Percentiles rank a stretch among this genome's conserved stretches.
Conservation (phyloP, 2,888 invertebrate genomes). For the Thecocarcelia acutangulata region DNA sequence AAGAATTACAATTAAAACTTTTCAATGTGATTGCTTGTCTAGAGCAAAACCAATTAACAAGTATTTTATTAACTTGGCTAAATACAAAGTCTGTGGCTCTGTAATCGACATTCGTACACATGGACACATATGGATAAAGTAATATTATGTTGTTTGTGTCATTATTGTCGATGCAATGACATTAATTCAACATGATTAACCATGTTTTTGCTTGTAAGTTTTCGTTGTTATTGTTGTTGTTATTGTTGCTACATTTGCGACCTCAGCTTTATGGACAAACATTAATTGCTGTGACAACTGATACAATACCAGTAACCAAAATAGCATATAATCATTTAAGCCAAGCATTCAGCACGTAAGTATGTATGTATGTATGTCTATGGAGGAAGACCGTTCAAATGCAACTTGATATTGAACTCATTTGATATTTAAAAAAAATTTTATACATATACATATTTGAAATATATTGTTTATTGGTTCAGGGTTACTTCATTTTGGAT, state of each 20-base stretch:
- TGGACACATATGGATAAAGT: slow-evolving; percentile 1
- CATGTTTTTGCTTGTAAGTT: slow-evolving; percentile 26
- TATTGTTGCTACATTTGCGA: slow-evolving; percentile 16
- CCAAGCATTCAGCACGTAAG: background rate
- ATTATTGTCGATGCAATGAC: slow-evolving; percentile 45
- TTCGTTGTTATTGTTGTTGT: background rate
- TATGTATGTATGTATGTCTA: background rate
- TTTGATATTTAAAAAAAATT: too few species aligned
- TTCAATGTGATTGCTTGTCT: background rate
- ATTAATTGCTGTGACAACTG: slow-evolving; percentile 44
- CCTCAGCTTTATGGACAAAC: slow-evolving; percentile 18
- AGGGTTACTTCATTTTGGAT: too few species aligned
- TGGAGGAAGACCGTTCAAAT: too few species aligned
- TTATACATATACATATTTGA: too few species aligned
- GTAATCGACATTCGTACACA: slow-evolving; percentile 10
- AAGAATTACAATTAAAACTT: background rate
- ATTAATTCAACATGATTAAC: slow-evolving; percentile 52
- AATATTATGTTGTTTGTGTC: slow-evolving; percentile 29
- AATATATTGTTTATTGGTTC: too few species aligned
- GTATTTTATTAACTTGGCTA: slow-evolving; percentile 43
- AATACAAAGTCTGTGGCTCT: slow-evolving; percentile 37
- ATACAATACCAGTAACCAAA: slow-evolving; percentile 22
- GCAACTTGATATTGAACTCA: too few species aligned
- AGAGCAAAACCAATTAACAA: slow-evolving; percentile 21
- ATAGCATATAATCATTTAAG: background rate